Evolutionary conservation across 2,888 invertebrate species (phyloP).

Genomic region (Drosophila anceps): DNA sequence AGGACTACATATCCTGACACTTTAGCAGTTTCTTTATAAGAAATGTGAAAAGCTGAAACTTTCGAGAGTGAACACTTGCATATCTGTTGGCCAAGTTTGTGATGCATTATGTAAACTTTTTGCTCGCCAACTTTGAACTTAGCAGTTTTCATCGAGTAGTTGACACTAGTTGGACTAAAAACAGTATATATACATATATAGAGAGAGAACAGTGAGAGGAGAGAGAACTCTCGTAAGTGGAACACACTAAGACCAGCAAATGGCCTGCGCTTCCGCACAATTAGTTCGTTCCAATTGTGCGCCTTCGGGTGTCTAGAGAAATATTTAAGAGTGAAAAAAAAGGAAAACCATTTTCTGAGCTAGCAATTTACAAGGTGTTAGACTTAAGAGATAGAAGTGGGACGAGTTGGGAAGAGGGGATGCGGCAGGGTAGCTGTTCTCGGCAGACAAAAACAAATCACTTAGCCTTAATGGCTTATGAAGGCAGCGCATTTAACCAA

Average conservation of each 20-base stretch:
- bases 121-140: slow-evolving; percentile 67
- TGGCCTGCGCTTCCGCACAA: slow-evolving; percentile 73
- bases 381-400: slow-evolving; percentile 46
- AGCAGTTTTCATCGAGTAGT: slow-evolving; percentile 53
- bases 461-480: slow-evolving; percentile 84
- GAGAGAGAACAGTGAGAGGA: background rate
- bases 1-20: slow-evolving; percentile 41
- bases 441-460: slow-evolving; percentile 81
- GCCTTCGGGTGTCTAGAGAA: slow-evolving; percentile 31
- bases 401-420: background rate
- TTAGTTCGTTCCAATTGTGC: slow-evolving; percentile 70
- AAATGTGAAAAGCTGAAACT: slow-evolving; percentile 39
- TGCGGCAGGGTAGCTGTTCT: slow-evolving; percentile 22
- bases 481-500: slow-evolving; percentile 79
- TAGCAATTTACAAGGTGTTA: slow-evolving; percentile 76
- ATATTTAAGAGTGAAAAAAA: slow-evolving; percentile 14
- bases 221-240: slow-evolving; percentile 46
- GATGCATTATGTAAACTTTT: slow-evolving; percentile 72
- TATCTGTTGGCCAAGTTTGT: slow-evolving; percentile 64
- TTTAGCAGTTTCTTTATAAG: slow-evolving; percentile 39
- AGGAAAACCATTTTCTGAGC: slow-evolving; percentile 32
- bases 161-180: slow-evolving; percentile 55
- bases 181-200: background rate
- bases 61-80: slow-evolving; percentile 60
- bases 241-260: slow-evolving; percentile 55